Percentiles rank a stretch among this genome's conserved stretches.
Evolutionary conservation across 2,113 vertebrate genomes (phyloP).

Genomic region (Saccopteryx bilineata): DNA sequence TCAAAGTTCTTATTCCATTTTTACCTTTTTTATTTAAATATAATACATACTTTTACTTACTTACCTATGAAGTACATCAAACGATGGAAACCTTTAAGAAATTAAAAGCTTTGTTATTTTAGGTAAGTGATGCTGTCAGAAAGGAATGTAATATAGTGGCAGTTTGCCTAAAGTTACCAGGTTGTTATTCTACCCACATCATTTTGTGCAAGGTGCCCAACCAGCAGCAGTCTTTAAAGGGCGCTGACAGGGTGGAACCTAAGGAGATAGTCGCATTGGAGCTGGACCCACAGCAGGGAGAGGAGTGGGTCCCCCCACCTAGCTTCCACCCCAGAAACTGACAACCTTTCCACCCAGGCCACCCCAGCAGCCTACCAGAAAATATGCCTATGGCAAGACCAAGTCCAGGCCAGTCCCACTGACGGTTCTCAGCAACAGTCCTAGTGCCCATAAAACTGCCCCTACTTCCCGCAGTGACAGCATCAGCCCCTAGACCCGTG

Average conservation of each 20-base stretch:
- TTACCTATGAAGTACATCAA: background rate
- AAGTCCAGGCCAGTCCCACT: constrained; percentile 73
- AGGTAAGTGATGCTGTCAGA: background rate
- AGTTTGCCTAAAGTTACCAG: background rate
- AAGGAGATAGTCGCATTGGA: constrained; percentile 81
- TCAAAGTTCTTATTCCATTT: background rate
- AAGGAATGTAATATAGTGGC: background rate
- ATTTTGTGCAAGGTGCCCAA: constrained; percentile 86
- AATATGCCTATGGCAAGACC: constrained; percentile 80
- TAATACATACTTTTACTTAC: background rate
- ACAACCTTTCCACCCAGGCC: constrained; percentile 90
- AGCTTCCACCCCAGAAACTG: constrained; percentile 91
- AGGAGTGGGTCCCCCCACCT: constrained; percentile 86
- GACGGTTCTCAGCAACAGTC: constrained; percentile 86
- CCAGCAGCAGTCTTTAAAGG: constrained; percentile 83
- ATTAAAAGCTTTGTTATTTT: background rate
- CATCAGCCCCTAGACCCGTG: constrained; percentile 85
- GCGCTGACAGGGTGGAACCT: constrained; percentile 65
- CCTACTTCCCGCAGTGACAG: constrained; percentile 89
- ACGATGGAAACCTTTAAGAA: background rate
- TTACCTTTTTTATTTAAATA: background rate
- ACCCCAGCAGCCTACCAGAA: constrained; percentile 76
- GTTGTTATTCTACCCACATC: constrained; percentile 73
- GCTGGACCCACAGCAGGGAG: constrained; percentile 82
- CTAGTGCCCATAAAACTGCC: constrained; percentile 88